Evolutionary conservation across 2,797 vertebrate genomes (phyloP), one percentile per base, ranked within the genome.

Genomic region (Sparus aurata): DNA sequence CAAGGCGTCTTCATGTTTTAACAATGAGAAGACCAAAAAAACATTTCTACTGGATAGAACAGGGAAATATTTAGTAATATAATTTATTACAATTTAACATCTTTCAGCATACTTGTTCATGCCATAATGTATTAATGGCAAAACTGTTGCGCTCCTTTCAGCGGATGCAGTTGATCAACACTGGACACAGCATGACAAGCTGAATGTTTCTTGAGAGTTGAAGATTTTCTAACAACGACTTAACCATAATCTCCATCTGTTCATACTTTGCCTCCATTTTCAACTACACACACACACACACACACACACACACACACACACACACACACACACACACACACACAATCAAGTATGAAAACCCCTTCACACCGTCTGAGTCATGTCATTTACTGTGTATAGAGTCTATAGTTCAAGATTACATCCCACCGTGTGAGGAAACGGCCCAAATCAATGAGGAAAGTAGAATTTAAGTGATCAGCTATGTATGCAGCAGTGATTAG

Each of bases 401-500:
- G 25, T 22, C 18, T 62, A 60, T 62, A 18, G 30, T 62, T 12
- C 5, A 25, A 10, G 3, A 22, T 64, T 30, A 34, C 16, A 1
- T 60, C 18, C 45, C 34, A 10, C 53, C 15, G 4, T 7, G 7
- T 34, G 34, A 34, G 50, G n/a, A n/a, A 58, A 50, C 34, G 0
- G 4, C 65, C 25, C 12, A 47, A 47, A 20, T 23, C 52, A 61
- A 18, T 45, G 8, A 27, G 49, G 2, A 25, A 53, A 69, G 18
- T 23, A n/a, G 22, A 55, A 20, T 43, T 15, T 8, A 9, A 41
- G 47, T 43, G 61, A 46, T 54, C 46, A 49, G 50, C 70, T 73
- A 0, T 61, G 25, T 49, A 11, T 71, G 57, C 41, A 25, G 41
- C 1, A 3, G 30, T 62, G 62, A 81, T 82, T 66, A 45, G 45